Conservation (phyloP, 2,888 invertebrate genomes). For the Ferdinandea cuprea region DNA sequence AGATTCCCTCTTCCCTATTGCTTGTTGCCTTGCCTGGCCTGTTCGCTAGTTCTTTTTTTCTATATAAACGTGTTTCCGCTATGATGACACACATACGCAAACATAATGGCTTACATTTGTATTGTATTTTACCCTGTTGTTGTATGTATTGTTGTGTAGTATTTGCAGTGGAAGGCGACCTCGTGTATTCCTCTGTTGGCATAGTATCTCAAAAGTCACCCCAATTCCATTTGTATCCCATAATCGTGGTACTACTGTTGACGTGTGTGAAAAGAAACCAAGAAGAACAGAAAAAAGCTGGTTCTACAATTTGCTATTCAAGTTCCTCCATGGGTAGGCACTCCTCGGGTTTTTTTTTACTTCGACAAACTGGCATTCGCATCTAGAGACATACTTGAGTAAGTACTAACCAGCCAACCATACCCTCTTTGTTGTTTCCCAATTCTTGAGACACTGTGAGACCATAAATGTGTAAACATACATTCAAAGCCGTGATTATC, state of each 20-base stretch:
- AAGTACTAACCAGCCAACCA: conserved; percentile 49
- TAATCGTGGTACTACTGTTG: conserved; percentile 50
- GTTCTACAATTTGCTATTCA: conserved; percentile 35
- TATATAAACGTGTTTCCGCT: conserved; percentile 60
- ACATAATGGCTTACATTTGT: conserved; percentile 11
- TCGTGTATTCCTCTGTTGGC: conserved; percentile 56
- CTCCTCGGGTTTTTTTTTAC: conserved; percentile 1
- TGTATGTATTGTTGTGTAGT: background rate
- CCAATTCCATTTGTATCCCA: conserved; percentile 43
- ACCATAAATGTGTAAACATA: conserved; percentile 62
- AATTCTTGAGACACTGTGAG: conserved; percentile 31
- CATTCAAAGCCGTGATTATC: conserved; percentile 53
- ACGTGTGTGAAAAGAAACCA: conserved; percentile 23
- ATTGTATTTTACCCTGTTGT: conserved; percentile 15
- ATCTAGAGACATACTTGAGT: conserved; percentile 52
- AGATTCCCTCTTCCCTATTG: background rate
- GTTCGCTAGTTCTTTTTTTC: conserved; percentile 7
- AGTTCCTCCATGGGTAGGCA: background rate
- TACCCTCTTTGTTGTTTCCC: conserved; percentile 56
- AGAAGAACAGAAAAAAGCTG: conserved; percentile 7
- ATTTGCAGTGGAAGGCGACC: conserved; percentile 17
- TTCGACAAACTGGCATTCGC: background rate
- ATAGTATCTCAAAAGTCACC: conserved; percentile 44
- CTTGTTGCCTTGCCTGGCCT: too few relatives aligned
- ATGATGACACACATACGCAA: conserved; percentile 53